Evolutionary conservation across 1,140 invertebrate species (phyloP), one percentile per base, ranked within the genome.

Genomic region (Leptinotarsa defecta): DNA sequence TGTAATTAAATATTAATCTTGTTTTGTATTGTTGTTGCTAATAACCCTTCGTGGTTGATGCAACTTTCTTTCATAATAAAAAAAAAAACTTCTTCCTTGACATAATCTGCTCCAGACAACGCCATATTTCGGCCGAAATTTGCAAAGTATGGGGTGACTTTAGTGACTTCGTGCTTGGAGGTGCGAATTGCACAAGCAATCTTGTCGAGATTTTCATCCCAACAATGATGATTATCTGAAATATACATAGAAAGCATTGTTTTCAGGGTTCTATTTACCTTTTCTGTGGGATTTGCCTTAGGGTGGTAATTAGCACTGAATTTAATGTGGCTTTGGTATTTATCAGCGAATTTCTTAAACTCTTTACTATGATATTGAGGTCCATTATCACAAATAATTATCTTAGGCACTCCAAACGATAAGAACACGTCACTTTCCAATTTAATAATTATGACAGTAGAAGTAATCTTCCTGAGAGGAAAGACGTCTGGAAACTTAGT

Each of bases 151-250:
- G 20, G 20, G 22, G 22, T 22, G 2, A 22, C 22, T 22, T 22
- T 22, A 22, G 71, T 69, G n/a, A 27, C 67, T n/a, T 78, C 77
- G 69, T 78, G 77, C 48, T 73, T 71, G 8, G 75, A 48, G 6
- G 75, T 69, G 19, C 73, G 72, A n/a, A 78, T 62, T 34, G 77
- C 75, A 15, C 52, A 34, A 24, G 34, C 27, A 20, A 77, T 68
- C 22, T 74, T 68, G 0, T 70, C 43, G 3, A 78, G 8, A 24
- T 74, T n/a, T n/a, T n/a, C 17, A 73, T 77, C 77, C 75, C 75
- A 78, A 22, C 68, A 24, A 0, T 6, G 27, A 71, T 78, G 73
- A 24, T 24, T 24, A 61, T 74, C 48, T 24, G 24, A 24, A 22
- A 78, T 43, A 71, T 76, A 78, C 17, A 48, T 74, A 13, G 75